Base-by-base conservation (phyloP, 2,888 invertebrate species). In the Drosophila affinis region DNA sequence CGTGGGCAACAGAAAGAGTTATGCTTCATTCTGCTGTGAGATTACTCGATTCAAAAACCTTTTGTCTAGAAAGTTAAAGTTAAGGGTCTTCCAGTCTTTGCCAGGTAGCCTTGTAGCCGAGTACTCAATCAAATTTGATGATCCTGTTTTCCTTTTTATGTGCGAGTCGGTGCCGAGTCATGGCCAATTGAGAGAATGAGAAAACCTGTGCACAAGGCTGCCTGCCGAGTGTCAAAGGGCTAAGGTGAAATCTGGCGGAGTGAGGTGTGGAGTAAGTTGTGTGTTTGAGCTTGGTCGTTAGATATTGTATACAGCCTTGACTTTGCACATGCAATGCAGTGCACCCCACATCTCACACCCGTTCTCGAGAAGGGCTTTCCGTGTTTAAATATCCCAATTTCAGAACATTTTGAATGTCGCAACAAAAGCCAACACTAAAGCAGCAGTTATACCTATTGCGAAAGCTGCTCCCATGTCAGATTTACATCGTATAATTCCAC, bases 281-380 rank as follows among this genome's bases (percentile, higher is more conserved):
- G 7, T 39, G n/a, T 65, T 67, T 46, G 24, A 27, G 68, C 39
- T 39, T 14, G 34, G 5, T 65, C 12, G 55, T 65, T 32, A 63
- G 39, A 68, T 69, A 62, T 77, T 57, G 62, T 52, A 7, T 18
- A 56, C 59, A 84, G 75, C 81, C 81, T 87, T 82, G 81, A 81
- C 81, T 81, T 82, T 82, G 87, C 77, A 76, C 87, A 81, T 81
- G 87, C 86, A 80, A 80, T 68, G 76, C 51, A 46, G 18, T 17
- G 24, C 17, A 44, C 45, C 32, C 24, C 21, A 6, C 62, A 0
- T 10, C 44, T 69, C 21, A 32, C 54, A 34, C 17, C 52, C 52
- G 10, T n/a, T 2, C 32, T 29, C 9, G 10, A 0, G 0, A 29
- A 29, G 29, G 29, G 2, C 9, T 29, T 29, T 29, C 9, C 34